Conservation (phyloP, 2,797 vertebrate genomes). For the Triplophysa bombifrons region DNA sequence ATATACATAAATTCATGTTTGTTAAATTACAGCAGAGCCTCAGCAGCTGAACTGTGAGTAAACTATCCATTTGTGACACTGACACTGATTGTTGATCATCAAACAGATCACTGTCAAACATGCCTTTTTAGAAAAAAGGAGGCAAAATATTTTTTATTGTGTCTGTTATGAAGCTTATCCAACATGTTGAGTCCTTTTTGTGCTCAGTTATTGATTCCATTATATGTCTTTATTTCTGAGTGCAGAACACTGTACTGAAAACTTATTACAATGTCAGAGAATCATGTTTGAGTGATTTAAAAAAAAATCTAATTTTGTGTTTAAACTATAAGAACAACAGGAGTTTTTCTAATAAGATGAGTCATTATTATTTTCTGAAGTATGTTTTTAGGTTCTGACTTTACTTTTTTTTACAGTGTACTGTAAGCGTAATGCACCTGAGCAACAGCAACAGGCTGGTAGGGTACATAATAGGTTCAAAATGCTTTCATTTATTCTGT, state of each 20-base stretch:
- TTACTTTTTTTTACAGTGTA: too few species aligned
- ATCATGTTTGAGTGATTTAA: too few species aligned
- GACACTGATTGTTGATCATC: conserved; percentile 9
- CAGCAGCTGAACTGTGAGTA: neutral
- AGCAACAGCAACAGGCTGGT: neutral
- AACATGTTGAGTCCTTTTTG: neutral
- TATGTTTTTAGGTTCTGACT: too few species aligned
- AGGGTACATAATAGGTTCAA: neutral
- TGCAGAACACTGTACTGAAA: too few species aligned
- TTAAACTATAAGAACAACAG: too few species aligned
- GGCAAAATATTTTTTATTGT: neutral
- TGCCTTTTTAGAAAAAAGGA: neutral
- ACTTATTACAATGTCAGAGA: too few species aligned
- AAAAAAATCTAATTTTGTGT: too few species aligned
- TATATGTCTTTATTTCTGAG: too few species aligned
- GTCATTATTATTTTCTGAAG: too few species aligned
- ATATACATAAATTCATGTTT: neutral
- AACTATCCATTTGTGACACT: neutral
- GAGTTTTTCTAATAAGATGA: too few species aligned
- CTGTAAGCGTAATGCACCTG: neutral
- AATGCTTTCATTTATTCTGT: neutral
- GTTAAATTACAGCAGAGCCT: neutral
- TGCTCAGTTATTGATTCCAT: too few species aligned
- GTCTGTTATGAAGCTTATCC: neutral
- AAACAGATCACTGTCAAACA: conserved; percentile 9